phyloP scores from a whole-genome alignment of 64 coral and sea anemone species.

The Acropora tenuis region DNA sequence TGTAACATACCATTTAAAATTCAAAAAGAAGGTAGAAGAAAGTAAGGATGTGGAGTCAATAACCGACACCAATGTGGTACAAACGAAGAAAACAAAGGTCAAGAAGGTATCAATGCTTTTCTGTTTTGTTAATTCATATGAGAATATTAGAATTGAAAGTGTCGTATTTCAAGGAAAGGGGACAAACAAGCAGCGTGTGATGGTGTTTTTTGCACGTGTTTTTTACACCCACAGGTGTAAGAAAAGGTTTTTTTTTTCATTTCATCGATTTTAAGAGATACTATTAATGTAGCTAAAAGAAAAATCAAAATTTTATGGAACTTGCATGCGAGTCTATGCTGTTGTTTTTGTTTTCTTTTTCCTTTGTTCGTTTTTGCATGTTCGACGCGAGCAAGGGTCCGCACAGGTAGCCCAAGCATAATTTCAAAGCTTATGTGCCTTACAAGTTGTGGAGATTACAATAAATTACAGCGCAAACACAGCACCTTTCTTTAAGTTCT shows the following conservation, averaged over 20 bases:
- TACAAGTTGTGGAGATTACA: no score
- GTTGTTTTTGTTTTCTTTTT: no score
- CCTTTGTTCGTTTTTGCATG: no score
- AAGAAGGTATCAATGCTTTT: neutral
- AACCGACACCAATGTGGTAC: neutral
- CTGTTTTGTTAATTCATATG: neutral
- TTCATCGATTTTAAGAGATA: neutral
- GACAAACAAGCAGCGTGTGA: constrained; percentile 95
- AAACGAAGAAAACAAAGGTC: constrained; percentile 13
- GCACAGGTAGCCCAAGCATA: no score
- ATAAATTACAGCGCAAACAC: no score
- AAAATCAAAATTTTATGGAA: no score
- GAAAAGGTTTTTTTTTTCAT: neutral
- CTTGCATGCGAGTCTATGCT: no score
- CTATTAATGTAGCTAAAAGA: neutral
- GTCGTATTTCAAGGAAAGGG: constrained; percentile 66
- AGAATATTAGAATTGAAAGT: neutral
- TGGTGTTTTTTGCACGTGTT: constrained; percentile 95
- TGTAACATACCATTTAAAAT: neutral
- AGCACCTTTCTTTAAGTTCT: no score
- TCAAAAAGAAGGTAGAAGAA: neutral
- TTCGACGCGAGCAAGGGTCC: no score
- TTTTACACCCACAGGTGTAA: constrained; percentile 81
- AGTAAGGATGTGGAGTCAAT: neutral
- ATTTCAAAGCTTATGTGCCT: no score